phyloP scores from a whole-genome alignment of 2,797 vertebrate species.

The Monodelphis domestica region DNA sequence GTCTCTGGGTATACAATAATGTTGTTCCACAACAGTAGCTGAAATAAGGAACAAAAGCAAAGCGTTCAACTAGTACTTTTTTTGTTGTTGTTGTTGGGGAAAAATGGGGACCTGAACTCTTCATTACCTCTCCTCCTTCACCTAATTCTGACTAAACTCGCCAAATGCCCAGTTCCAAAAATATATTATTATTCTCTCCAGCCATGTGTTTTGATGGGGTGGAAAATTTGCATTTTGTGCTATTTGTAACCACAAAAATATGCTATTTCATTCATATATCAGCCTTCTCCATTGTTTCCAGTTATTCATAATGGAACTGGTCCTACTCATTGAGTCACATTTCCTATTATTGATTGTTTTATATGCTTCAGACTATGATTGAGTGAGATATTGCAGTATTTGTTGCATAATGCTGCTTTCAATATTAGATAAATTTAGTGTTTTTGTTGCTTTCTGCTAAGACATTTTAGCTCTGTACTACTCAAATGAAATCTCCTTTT shows the following conservation, averaged over 20 bases:
- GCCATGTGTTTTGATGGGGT: neutral
- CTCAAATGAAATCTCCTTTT: neutral
- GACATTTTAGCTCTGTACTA: neutral
- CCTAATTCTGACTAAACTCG: neutral
- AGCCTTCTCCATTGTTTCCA: neutral
- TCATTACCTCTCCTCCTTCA: neutral
- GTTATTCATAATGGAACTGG: neutral
- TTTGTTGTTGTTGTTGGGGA: conserved; percentile 12
- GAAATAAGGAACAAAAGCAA: conserved; percentile 65
- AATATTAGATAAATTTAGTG: neutral
- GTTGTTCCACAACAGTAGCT: conserved; percentile 69
- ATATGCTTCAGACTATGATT: neutral
- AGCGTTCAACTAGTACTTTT: conserved; percentile 22
- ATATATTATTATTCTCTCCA: neutral
- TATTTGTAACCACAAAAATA: neutral
- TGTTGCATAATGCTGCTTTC: neutral
- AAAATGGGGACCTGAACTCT: neutral
- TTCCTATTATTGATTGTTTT: neutral
- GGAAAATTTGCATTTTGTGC: neutral
- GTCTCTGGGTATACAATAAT: conserved; percentile 69
- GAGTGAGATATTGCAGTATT: neutral
- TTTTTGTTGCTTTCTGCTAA: neutral
- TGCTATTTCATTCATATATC: neutral
- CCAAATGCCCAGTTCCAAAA: neutral
- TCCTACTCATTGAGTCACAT: neutral